These are phyloP conservation scores for Hippoglossus stenolepis DNA, from an alignment of 2,113 vertebrate genomes.

Conservation along the genomic window DNA sequence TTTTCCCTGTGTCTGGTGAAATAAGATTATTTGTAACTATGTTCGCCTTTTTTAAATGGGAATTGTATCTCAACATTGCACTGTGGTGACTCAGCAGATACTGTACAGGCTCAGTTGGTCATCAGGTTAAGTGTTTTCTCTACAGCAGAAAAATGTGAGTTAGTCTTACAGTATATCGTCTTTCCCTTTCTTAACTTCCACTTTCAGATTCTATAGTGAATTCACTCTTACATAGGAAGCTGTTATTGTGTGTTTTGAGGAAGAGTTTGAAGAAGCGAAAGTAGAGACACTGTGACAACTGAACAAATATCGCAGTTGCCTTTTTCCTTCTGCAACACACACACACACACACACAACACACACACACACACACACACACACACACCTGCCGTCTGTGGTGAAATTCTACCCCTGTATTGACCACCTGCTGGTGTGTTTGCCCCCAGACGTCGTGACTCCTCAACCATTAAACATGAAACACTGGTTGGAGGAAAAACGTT, in stretches of 20 bases:
- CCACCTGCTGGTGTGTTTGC: slow-evolving; percentile 29
- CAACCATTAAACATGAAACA: background rate
- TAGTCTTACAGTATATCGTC: background rate
- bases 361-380: slow-evolving; percentile 1
- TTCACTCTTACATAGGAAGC: slow-evolving; percentile 21
- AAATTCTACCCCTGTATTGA: slow-evolving; percentile 11
- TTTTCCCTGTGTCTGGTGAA: background rate
- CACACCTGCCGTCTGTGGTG: slow-evolving; percentile 20
- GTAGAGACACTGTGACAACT: background rate
- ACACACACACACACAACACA: background rate
- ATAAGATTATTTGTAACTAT: background rate
- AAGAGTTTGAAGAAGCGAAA: slow-evolving; percentile 36
- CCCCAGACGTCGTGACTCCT: background rate
- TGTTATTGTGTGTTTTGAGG: slow-evolving; percentile 12
- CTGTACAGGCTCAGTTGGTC: background rate
- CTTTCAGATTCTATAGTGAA: background rate
- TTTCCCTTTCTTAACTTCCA: background rate
- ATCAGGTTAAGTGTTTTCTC: background rate
- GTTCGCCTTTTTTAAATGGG: background rate
- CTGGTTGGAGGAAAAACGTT: background rate
- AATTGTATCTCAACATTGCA: background rate
- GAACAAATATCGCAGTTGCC: slow-evolving; percentile 11
- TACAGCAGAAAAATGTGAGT: background rate
- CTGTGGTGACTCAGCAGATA: background rate
- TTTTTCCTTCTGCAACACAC: background rate